A percentile compares a stretch with the other conserved stretches of the same genome.
phyloP scores from a whole-genome alignment of 1,140 invertebrate species.

The Drosophila aff. region DNA sequence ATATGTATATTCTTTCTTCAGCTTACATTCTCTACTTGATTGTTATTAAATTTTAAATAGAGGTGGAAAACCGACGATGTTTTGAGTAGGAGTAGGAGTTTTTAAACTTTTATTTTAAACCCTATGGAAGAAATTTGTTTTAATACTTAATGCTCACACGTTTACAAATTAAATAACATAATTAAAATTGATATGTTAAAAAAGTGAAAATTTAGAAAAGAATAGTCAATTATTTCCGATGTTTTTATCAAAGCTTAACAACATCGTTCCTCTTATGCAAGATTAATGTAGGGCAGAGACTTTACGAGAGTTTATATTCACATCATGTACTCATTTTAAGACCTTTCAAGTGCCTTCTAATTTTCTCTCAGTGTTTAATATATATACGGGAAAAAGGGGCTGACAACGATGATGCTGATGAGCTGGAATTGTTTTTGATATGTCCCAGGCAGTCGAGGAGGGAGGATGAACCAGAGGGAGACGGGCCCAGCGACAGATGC shows the following conservation, averaged over 20 bases:
- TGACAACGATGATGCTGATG: slow-evolving; percentile 79
- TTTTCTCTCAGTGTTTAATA: slow-evolving; percentile 12
- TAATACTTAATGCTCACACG: too few relatives aligned
- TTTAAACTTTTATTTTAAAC: too few relatives aligned
- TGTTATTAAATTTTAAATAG: too few relatives aligned
- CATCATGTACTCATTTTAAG: too few relatives aligned
- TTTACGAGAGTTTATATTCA: background rate
- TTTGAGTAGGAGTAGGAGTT: too few relatives aligned
- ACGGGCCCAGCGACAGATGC: slow-evolving; percentile 50
- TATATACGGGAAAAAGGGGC: slow-evolving; percentile 44
- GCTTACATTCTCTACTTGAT: too few relatives aligned
- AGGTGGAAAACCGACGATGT: too few relatives aligned
- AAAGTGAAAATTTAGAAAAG: background rate
- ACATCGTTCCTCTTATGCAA: background rate
- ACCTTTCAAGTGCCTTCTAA: too few relatives aligned
- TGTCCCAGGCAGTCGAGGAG: slow-evolving; percentile 52
- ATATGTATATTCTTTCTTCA: too few relatives aligned
- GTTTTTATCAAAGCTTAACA: background rate
- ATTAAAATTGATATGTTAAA: background rate
- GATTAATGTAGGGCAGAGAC: too few relatives aligned
- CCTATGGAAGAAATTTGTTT: too few relatives aligned
- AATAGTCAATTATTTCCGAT: background rate
- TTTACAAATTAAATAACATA: too few relatives aligned
- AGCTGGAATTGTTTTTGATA: slow-evolving; percentile 81
- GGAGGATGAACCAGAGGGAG: slow-evolving; percentile 34